Base-by-base conservation (phyloP, 2,113 vertebrate genomes). In the Columba livia region DNA sequence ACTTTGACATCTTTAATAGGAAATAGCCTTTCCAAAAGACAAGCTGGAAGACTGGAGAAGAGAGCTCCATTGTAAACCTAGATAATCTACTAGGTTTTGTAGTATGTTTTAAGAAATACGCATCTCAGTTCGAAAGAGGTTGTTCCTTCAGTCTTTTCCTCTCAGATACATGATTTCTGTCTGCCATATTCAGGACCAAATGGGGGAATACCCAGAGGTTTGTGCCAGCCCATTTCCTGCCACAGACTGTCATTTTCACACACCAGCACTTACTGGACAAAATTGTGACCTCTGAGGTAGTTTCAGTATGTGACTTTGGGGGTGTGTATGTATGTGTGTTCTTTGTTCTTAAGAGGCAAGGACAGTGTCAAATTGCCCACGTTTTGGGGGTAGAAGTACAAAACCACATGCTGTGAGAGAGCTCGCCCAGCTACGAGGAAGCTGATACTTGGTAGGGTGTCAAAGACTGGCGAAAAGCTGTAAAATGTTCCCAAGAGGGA, bases 361-460 rank as follows among this genome's bases (percentile, higher is more conserved):
- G 23, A 36, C 10, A 13, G 20, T 12, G 44, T 40, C 26, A 71
- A 67, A 40, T 5, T 56, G 47, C n/a, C 78, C 54, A 72, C 13
- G 13, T 40, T 40, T 71, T 54, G 15, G 56, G 12, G 19, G 16
- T 71, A 29, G 84, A 87, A 73, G 34, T 28, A 28, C 15, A 58
- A 47, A 69, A 5, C 11, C 11, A 2, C 26, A 15, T 25, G 8
- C 14, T 60, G 18, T 50, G 48, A 40, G 34, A 58, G 34, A 36
- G 31, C 6, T 13, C 69, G 48, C 26, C 51, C 11, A 23, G 56
- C 47, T 53, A 2, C 0, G 0, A 64, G 53, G 28, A 61, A 18
- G 8, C 4, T 74, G 29, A 16, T 20, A 20, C 48, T 47, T 78
- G 34, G 13, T 21, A 44, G 40, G 25, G 20, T 36, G 42, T 26